Evolutionary conservation across 2,113 vertebrate genomes (phyloP).

Genomic region (Zeus faber): DNA sequence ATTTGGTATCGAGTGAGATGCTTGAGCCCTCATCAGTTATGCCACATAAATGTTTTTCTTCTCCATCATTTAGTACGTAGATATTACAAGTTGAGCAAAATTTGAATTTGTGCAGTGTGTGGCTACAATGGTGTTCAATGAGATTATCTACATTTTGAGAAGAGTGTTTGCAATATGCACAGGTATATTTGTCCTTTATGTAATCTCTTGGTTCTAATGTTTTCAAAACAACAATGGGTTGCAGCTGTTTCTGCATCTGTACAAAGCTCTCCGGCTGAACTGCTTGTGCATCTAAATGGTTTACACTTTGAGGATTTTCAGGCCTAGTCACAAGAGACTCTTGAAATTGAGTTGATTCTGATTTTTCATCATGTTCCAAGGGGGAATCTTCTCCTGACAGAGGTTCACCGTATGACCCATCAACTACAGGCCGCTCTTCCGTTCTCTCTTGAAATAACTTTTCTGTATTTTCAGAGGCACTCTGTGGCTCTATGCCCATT

Average conservation of each 20-base stretch:
- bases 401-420: slow-evolving; percentile 41
- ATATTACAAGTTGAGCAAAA: slow-evolving; percentile 57
- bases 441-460: slow-evolving; percentile 24
- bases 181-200: slow-evolving; percentile 43
- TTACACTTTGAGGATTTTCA: not conserved
- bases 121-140: slow-evolving; percentile 68
- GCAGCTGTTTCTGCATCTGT: slow-evolving; percentile 52
- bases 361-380: slow-evolving; percentile 31
- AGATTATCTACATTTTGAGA: slow-evolving; percentile 46
- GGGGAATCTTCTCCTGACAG: slow-evolving; percentile 47
- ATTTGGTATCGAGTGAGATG: not conserved
- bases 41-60: slow-evolving; percentile 51
- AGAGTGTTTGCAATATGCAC: slow-evolving; percentile 54
- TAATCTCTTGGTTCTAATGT: slow-evolving; percentile 27
- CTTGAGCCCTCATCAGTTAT: not conserved
- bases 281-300: slow-evolving; percentile 5
- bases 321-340: not conserved
- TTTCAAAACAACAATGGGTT: slow-evolving; percentile 69
- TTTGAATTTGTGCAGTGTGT: slow-evolving; percentile 44
- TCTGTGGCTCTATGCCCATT: not conserved
- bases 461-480: slow-evolving; percentile 31
- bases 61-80: slow-evolving; percentile 45
- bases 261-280: slow-evolving; percentile 30
- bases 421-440: slow-evolving; percentile 3
- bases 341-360: not conserved